Evolutionary conservation across 2,113 vertebrate species (phyloP).

Genomic region (Pterophyllum scalare): DNA sequence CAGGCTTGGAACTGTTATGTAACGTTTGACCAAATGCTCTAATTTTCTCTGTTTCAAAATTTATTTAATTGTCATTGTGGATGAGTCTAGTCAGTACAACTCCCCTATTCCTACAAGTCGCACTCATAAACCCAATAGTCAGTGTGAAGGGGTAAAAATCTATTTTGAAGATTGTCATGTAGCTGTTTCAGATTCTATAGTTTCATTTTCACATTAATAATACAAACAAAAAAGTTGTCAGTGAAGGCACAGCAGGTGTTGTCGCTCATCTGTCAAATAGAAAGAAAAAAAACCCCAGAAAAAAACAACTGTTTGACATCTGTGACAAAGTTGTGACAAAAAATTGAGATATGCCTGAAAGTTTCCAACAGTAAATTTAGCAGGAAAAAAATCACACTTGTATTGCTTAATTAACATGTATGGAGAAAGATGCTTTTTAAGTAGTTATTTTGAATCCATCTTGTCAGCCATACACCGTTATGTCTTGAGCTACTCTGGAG

Average conservation of each 20-base stretch:
- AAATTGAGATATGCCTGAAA: neutral
- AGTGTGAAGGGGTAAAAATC: rapidly evolving
- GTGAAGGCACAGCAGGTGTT: constrained; percentile 13
- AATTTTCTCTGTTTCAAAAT: neutral
- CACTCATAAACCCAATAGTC: neutral
- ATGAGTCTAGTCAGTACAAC: constrained; percentile 16
- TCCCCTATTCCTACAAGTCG: neutral
- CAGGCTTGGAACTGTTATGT: constrained; percentile 25
- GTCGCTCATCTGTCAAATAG: neutral
- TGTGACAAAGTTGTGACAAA: neutral
- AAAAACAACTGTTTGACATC: constrained; percentile 49
- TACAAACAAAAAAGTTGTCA: neutral
- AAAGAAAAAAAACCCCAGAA: constrained; percentile 37
- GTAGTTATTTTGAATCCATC: neutral
- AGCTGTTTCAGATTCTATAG: neutral
- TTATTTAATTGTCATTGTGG: constrained; percentile 18
- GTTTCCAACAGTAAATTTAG: neutral
- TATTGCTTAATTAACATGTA: neutral
- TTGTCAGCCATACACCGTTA: neutral
- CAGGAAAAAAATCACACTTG: no score
- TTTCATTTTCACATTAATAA: neutral
- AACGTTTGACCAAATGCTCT: neutral
- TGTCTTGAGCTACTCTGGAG: neutral
- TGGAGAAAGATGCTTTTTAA: neutral
- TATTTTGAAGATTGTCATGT: neutral